Percentiles rank a stretch among this genome's conserved stretches.
Evolutionary conservation across 2,888 invertebrate genomes (phyloP).

Genomic region (Piscicola geometra): DNA sequence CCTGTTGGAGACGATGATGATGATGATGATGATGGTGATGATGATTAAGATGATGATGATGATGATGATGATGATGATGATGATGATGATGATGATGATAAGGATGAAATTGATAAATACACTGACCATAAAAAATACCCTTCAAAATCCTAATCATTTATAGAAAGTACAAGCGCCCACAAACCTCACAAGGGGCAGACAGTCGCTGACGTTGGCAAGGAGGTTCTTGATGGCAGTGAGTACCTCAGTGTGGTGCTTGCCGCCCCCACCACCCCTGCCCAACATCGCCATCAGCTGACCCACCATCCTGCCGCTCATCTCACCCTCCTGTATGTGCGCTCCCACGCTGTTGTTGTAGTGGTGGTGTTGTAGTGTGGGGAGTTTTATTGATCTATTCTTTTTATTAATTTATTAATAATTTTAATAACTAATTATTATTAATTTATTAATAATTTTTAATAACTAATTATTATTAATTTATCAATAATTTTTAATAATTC

Average conservation of each 20-base stretch:
- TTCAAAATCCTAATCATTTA: no score
- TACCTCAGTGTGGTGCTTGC: conserved; percentile 55
- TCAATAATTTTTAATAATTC: conserved; percentile 10
- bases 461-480: no score
- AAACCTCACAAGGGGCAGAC: conserved; percentile 63
- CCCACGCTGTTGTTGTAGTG: conserved; percentile 50
- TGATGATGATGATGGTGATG: conserved; percentile 15
- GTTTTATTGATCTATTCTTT: no score
- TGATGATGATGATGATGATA: conserved; percentile 4
- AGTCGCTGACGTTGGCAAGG: conserved; percentile 65
- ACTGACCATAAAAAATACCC: no score
- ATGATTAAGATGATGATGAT: not conserved
- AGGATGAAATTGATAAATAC: no score
- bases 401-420: no score
- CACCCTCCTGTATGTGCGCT: conserved; percentile 47
- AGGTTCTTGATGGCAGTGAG: conserved; percentile 72
- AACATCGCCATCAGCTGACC: conserved; percentile 51
- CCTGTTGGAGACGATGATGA: conserved; percentile 41
- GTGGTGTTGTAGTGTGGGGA: no score
- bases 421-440: no score
- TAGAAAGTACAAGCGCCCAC: conserved; percentile 60
- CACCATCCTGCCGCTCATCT: conserved; percentile 47
- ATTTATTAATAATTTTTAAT: no score
- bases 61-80: conserved; percentile 16
- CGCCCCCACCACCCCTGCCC: conserved; percentile 33